Percentiles rank a stretch among this genome's conserved stretches.
Evolutionary conservation across 1,140 invertebrate species (phyloP).

Genomic region (Lepidurus apus): DNA sequence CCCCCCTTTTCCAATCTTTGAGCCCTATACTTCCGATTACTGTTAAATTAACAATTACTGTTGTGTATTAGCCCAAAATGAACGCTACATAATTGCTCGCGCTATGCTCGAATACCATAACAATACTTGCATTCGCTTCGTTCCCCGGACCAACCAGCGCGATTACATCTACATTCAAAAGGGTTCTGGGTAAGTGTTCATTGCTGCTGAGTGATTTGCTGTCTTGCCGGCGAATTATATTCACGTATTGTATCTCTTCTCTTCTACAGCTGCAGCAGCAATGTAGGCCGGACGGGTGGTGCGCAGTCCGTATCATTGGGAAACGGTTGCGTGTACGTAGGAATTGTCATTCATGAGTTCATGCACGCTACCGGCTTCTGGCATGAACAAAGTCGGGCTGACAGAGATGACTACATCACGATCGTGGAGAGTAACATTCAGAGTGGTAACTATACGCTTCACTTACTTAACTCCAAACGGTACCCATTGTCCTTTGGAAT

Average conservation of each 20-base stretch:
- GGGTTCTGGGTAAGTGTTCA: conserved; percentile 27
- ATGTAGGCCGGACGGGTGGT: conserved; percentile 50
- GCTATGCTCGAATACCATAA: conserved; percentile 42
- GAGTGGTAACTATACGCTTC: conserved; percentile 41
- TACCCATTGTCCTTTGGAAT: background rate
- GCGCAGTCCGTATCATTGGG: conserved; percentile 49
- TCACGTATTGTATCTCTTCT: background rate
- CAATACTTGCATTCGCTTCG: conserved; percentile 47
- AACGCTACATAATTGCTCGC: conserved; percentile 41
- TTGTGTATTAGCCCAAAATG: conserved; percentile 30
- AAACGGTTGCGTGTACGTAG: conserved; percentile 51
- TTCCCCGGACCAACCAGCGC: conserved; percentile 41
- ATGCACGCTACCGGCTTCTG: conserved; percentile 60
- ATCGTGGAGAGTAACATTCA: conserved; percentile 62
- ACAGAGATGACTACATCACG: conserved; percentile 58
- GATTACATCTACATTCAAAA: conserved; percentile 45
- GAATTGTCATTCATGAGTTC: conserved; percentile 58
- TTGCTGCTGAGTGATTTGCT: too few species aligned
- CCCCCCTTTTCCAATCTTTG: too few species aligned
- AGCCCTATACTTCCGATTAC: too few species aligned
- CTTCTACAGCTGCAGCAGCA: conserved; percentile 31
- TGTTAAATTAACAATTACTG: too few species aligned
- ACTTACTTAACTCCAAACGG: background rate
- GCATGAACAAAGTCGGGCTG: conserved; percentile 61
- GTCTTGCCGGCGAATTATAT: background rate